Base-by-base conservation (phyloP, 1,140 invertebrate species). In the Chymomyza costata region DNA sequence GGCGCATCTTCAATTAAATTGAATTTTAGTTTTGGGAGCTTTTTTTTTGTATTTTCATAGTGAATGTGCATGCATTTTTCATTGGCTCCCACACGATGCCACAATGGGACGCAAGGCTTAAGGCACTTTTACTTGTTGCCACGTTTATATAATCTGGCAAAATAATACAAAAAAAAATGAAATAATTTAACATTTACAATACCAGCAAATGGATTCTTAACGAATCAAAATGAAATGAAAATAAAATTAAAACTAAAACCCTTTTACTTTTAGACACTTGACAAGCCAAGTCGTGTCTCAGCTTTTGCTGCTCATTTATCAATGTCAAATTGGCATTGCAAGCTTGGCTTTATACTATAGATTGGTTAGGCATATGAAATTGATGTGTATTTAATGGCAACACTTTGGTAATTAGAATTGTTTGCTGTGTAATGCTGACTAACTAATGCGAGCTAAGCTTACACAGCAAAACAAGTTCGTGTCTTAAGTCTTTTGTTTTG, bases 71-170 rank as follows among this genome's bases (percentile, higher is more conserved):
- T 76, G 71, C 70, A 78, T 80, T 71, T 78, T 66, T 51, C 67
- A 78, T 58, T 58, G 66, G 69, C 71, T 76, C 71, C 71, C 73
- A 76, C 71, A 76, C 59, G 74, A 66, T 76, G 66, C n/a, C n/a
- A n/a, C n/a, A n/a, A n/a, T n/a, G n/a, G n/a, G n/a, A n/a, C 80
- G 73, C 73, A 78, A 78, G 59, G 71, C 71, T 80, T 76, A 80
- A 66, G 71, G 71, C 71, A 76, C 71, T 76, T 66, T 76, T 76
- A 76, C 68, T n/a, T 51, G 32, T 46, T 31, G n/a, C 30, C 54
- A 45, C 37, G 56, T 50, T 76, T 76, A 76, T 69, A 76, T 76
- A 76, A 76, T 80, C 50, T n/a, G n/a, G n/a, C n/a, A n/a, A n/a
- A n/a, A n/a, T n/a, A n/a, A n/a, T n/a, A n/a, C n/a, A 18, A 37